These are phyloP conservation scores for Phenacoccus solenopsis DNA, from an alignment of 1,140 invertebrate genomes.

Conservation along the genomic window DNA sequence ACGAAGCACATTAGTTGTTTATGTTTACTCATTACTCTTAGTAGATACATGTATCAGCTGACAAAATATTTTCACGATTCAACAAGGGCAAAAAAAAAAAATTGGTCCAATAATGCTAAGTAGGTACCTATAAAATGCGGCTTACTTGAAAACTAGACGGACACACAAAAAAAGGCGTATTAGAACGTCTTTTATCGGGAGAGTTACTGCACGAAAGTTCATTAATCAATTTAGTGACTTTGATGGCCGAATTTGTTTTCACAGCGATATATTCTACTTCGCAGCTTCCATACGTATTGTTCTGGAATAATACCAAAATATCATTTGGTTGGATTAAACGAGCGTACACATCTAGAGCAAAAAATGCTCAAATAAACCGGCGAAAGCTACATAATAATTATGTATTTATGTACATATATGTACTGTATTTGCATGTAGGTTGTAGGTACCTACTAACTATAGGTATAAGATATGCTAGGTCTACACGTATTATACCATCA, in stretches of 20 bases:
- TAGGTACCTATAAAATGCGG: not conserved
- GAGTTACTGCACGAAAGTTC: constrained; percentile 25
- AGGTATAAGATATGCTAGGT: not conserved
- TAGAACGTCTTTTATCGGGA: constrained; percentile 24
- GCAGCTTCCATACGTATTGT: constrained; percentile 25
- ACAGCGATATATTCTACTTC: constrained; percentile 25
- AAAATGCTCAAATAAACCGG: not conserved
- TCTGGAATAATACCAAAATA: constrained; percentile 22
- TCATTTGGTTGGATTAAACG: not conserved
- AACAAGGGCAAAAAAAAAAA: not conserved
- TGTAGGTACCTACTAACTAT: not conserved
- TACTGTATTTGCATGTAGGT: too few species aligned
- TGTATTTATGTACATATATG: not conserved
- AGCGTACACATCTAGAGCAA: not conserved
- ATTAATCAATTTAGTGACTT: constrained; percentile 29
- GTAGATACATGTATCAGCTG: not conserved
- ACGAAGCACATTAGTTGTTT: not conserved
- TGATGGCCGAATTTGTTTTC: constrained; percentile 17
- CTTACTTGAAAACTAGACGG: constrained; percentile 26
- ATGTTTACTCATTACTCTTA: not conserved
- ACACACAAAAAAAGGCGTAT: constrained; percentile 25
- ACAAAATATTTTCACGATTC: not conserved
- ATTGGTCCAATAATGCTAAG: not conserved
- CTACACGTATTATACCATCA: not conserved
- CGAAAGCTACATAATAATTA: not conserved